phyloP scores from a whole-genome alignment of 2,888 invertebrate species.

The Cybosia mesomella region DNA sequence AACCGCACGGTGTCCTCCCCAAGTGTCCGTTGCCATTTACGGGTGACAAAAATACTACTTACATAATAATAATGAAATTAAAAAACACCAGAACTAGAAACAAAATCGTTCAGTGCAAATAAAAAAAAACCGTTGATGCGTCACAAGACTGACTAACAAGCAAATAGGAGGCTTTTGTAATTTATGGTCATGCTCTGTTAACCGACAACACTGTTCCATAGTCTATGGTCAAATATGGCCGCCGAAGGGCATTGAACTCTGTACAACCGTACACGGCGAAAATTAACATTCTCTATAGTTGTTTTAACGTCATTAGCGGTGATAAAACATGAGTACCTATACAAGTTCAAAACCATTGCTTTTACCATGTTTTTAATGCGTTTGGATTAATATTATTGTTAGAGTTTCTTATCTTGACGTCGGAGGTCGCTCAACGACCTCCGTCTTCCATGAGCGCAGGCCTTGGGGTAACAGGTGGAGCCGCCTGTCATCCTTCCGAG shows the following conservation, averaged over 20 bases:
- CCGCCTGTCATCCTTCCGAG: too few relatives aligned
- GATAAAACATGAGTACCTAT: conserved; percentile 46
- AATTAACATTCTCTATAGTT: conserved; percentile 70
- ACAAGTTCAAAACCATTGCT: background rate
- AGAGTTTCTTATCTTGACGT: too few relatives aligned
- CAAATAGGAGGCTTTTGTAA: conserved; percentile 69
- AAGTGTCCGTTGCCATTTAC: background rate
- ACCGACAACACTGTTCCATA: conserved; percentile 62
- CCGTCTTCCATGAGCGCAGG: too few relatives aligned
- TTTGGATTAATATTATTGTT: background rate
- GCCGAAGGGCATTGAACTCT: conserved; percentile 68
- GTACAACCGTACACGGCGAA: conserved; percentile 62
- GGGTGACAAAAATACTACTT: conserved; percentile 11
- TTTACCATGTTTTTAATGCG: background rate
- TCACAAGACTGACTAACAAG: conserved; percentile 64
- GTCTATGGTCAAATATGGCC: conserved; percentile 75
- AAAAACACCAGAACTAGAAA: conserved; percentile 27
- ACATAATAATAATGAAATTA: conserved; percentile 13
- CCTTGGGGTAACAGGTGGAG: too few relatives aligned
- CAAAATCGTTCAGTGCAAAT: conserved; percentile 54
- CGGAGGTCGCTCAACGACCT: too few relatives aligned
- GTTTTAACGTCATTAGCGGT: conserved; percentile 62
- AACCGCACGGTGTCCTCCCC: too few relatives aligned
- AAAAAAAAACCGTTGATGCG: conserved; percentile 68
- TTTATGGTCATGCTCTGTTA: conserved; percentile 78